Conservation (phyloP, 2,113 vertebrate species). For the Plotosus lineatus region DNA sequence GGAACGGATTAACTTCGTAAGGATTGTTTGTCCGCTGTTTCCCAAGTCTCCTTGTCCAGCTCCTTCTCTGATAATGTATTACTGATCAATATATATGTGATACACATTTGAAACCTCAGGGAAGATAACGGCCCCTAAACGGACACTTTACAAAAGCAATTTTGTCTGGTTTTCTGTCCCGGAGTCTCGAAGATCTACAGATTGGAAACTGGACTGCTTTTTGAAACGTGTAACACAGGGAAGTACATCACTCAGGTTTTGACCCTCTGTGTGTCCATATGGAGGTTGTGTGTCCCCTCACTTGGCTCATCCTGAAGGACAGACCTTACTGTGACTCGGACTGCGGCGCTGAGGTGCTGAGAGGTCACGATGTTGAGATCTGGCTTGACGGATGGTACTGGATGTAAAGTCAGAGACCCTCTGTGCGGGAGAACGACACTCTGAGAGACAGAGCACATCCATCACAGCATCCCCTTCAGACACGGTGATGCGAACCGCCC, state of each 20-base stretch:
- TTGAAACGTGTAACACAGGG: background rate
- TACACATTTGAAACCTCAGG: background rate
- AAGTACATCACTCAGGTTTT: background rate
- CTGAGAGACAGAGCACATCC: background rate
- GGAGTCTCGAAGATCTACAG: slow-evolving; percentile 1
- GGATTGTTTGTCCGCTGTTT: too few relatives aligned
- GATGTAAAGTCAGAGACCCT: slow-evolving; percentile 1
- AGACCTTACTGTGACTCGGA: background rate
- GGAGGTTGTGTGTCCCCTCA: background rate
- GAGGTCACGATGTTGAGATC: background rate
- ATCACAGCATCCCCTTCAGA: slow-evolving; percentile 15
- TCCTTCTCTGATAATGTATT: background rate
- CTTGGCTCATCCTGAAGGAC: background rate
- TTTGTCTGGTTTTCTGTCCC: slow-evolving; percentile 11
- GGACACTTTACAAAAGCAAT: slow-evolving; percentile 12
- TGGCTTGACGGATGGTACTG: background rate
- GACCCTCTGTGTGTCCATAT: background rate
- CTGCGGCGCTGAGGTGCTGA: background rate
- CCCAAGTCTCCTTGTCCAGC: background rate
- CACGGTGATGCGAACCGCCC: slow-evolving; percentile 6
- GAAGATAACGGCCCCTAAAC: background rate
- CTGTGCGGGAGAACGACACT: slow-evolving; percentile 3
- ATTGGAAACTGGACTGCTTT: slow-evolving; percentile 14
- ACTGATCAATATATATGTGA: background rate
- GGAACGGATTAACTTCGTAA: too few relatives aligned